Evolutionary conservation across 2,797 vertebrate species (phyloP), one percentile per base, ranked within the genome.

Genomic region (Hippoglossus hippoglossus): DNA sequence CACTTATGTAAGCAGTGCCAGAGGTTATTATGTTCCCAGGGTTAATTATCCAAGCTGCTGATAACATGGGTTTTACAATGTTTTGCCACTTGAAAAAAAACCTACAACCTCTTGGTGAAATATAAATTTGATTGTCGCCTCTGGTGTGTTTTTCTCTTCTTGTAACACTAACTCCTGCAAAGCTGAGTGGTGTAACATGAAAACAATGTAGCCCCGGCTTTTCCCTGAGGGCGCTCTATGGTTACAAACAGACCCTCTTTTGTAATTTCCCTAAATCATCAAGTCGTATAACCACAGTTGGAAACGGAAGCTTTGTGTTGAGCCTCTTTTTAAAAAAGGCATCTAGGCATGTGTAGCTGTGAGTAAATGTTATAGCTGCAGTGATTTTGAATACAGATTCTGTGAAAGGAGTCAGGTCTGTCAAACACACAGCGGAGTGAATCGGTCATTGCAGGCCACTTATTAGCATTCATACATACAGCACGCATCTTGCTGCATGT

Each of bases 1-100:
- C 62, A 62, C 68, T 49, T 63, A 66, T 82, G 65, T 81, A 71
- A 90, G 77, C 79, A 28, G 76, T 81, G 91, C 81, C 90, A 94
- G 89, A 91, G 89, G 90, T 91, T 89, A 91, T 81, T 77, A 75
- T 79, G 87, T 93, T 93, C 92, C 90, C 90, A 92, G 84, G 89
- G 80, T 78, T 80, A 79, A 77, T 85, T 60, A 76, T 66, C 47
- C 79, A 69, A 82, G 74, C 71, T 50, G 46, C 79, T 60, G 67
- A 67, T 70, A 57, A 79, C 62, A 71, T 49, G n/a, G 26, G n/a
- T 39, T 71, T 50, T 63, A 57, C 65, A 78, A 67, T 19, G 39
- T 59, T 80, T 75, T 47, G 79, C 72, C 73, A 61, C 51, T 71
- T 46, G 15, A 44, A 44, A 19, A 70, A 64, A 19, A 68, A 71